Evolutionary conservation across 92 coral and sea anemone genomes (phyloP).

Genomic region (Porites divaricata): DNA sequence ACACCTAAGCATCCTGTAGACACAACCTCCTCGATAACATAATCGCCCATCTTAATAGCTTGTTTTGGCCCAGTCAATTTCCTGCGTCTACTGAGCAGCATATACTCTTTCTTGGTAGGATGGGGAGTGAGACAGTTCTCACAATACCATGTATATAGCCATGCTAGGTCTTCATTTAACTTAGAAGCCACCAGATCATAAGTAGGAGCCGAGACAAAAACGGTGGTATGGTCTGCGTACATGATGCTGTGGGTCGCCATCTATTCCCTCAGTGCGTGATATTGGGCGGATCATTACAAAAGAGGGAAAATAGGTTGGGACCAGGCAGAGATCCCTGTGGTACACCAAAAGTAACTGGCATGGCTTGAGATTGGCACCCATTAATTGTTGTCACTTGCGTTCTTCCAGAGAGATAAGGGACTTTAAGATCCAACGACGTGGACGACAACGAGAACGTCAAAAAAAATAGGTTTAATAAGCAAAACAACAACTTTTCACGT

Average conservation of each 20-base stretch:
- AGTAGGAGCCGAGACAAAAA: too few relatives aligned
- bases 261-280: too few relatives aligned
- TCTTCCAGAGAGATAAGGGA: too few relatives aligned
- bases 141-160: not conserved
- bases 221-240: too few relatives aligned
- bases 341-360: not conserved
- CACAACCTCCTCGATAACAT: constrained; percentile 9
- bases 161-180: constrained; percentile 4
- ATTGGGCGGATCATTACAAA: too few relatives aligned
- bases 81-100: too few relatives aligned
- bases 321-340: not conserved
- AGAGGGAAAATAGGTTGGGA: too few relatives aligned
- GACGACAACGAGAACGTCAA: too few relatives aligned
- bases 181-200: not conserved
- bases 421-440: too few relatives aligned
- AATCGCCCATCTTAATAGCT: not conserved
- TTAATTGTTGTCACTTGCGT: not conserved
- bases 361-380: not conserved
- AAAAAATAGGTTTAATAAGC: too few relatives aligned
- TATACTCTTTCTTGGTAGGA: not conserved
- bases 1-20: constrained; percentile 2
- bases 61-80: not conserved
- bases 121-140: constrained; percentile 7
- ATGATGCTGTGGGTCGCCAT: not conserved
- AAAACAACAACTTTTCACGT: too few relatives aligned